Base-by-base conservation (phyloP, 2,113 vertebrate species). In the Spea multiplicata region DNA sequence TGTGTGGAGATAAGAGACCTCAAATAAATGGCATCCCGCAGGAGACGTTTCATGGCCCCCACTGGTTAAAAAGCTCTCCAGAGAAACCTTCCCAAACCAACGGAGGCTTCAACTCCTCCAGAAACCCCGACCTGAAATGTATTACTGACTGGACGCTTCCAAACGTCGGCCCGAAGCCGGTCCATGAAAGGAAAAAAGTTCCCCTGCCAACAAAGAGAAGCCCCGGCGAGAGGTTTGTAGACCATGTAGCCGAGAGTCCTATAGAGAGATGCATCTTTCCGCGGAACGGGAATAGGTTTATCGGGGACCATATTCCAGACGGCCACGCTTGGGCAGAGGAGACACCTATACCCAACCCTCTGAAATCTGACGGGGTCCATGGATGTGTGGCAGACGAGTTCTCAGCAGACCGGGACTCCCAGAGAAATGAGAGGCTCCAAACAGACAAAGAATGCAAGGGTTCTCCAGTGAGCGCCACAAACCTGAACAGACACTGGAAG, bases 401-500 rank as follows among this genome's bases (percentile, higher is more conserved):
- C 5, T 57, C 70, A 5, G 7, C 16, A n/a, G 5, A 79, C 4
- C 47, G 9, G 45, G 50, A 0, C 7, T 7, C 30, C 16, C 53
- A 3, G 6, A 47, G 14, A 6, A 17, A 7, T 4, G n/a, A 16
- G 13, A 17, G 5, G 5, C 14, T 9, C 7, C 14, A 45, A 12
- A 6, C 14, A 30, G 16, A 1, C 8, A 12, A 61, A 46, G 64
- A 13, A 46, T 52, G 4, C 10, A 9, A 4, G 6, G 13, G 44
- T n/a, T 7, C 66, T 59, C 64, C 16, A 9, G 65, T 55, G 44
- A 50, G 76, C 14, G 52, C 5, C 3, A 53, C 12, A 30, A 50
- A 66, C 44, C 66, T 30, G 61, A 78, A 47, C 8, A 44, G 44
- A 48, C 70, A 50, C 17, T 72, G 17, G 44, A 73, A 79, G 16